phyloP scores from a whole-genome alignment of 2,797 vertebrate species.

The Pristis pectinata region DNA sequence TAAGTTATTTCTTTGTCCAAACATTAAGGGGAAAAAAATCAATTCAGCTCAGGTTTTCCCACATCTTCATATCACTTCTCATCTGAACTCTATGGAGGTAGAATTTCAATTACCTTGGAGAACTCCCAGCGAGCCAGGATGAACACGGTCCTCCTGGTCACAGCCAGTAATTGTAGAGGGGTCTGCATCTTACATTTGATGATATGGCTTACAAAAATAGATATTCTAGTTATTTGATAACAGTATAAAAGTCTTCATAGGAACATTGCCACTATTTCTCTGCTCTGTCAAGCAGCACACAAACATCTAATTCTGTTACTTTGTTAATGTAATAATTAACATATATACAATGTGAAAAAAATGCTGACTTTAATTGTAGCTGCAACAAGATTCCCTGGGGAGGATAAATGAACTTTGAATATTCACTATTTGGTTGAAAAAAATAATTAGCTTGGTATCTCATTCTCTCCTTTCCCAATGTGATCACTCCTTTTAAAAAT shows the following conservation, averaged over 20 bases:
- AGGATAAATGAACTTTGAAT: constrained; percentile 39
- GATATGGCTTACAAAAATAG: constrained; percentile 57
- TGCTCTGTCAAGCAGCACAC: constrained; percentile 19
- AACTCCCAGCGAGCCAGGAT: constrained; percentile 48
- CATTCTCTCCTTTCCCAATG: constrained; percentile 12
- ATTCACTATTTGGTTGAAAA: constrained; percentile 38
- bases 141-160: constrained; percentile 50
- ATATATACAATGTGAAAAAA: constrained; percentile 37
- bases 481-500: constrained; percentile 8
- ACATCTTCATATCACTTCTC: constrained; percentile 58
- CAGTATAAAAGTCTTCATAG: constrained; percentile 48
- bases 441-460: constrained; percentile 37
- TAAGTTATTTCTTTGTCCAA: constrained; percentile 64
- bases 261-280: constrained; percentile 45
- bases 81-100: constrained; percentile 52
- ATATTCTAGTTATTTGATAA: constrained; percentile 56
- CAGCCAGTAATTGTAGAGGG: constrained; percentile 56
- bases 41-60: constrained; percentile 53
- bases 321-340: constrained; percentile 37
- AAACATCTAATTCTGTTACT: constrained; percentile 36
- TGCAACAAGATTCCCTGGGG: constrained; percentile 33
- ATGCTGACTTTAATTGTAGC: constrained; percentile 37
- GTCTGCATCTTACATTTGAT: constrained; percentile 58
- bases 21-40: constrained; percentile 52
- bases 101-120: constrained; percentile 56